A percentile compares a stretch with the other conserved stretches of the same genome.
Evolutionary conservation across 1,140 invertebrate species (phyloP).

Genomic region (Battus philenor): DNA sequence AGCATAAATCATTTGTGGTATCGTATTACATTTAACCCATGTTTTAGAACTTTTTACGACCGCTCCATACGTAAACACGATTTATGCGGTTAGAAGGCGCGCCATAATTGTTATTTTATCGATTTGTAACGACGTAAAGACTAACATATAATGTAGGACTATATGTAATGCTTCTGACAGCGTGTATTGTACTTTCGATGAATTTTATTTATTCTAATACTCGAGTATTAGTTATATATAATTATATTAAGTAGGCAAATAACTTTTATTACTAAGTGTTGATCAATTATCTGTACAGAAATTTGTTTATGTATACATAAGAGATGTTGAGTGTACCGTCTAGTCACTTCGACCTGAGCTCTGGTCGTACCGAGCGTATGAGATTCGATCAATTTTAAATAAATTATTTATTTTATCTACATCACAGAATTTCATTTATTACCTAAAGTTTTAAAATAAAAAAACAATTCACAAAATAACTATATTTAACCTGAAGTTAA

Average conservation of each 20-base stretch:
- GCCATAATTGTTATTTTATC: constrained; percentile 30
- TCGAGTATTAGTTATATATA: constrained; percentile 73
- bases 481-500: too few relatives aligned
- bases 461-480: too few relatives aligned
- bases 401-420: constrained; percentile 71
- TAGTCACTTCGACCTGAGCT: constrained; percentile 71
- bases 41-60: not conserved
- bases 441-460: not conserved
- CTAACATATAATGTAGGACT: constrained; percentile 65
- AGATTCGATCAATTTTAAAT: constrained; percentile 64
- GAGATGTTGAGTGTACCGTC: constrained; percentile 72
- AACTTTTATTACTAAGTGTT: constrained; percentile 70
- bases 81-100: constrained; percentile 26
- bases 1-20: not conserved
- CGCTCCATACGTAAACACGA: constrained; percentile 1
- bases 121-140: constrained; percentile 56
- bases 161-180: constrained; percentile 51
- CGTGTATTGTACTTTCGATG: constrained; percentile 68
- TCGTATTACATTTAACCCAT: not conserved
- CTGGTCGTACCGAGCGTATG: constrained; percentile 52
- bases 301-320: constrained; percentile 67
- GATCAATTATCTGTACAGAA: constrained; percentile 70
- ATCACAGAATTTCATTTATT: constrained; percentile 37
- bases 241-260: constrained; percentile 68
- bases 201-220: constrained; percentile 69